These are phyloP conservation scores for Neotragus moschatus DNA, from an alignment of 2,113 vertebrate genomes.

Conservation along the genomic window DNA sequence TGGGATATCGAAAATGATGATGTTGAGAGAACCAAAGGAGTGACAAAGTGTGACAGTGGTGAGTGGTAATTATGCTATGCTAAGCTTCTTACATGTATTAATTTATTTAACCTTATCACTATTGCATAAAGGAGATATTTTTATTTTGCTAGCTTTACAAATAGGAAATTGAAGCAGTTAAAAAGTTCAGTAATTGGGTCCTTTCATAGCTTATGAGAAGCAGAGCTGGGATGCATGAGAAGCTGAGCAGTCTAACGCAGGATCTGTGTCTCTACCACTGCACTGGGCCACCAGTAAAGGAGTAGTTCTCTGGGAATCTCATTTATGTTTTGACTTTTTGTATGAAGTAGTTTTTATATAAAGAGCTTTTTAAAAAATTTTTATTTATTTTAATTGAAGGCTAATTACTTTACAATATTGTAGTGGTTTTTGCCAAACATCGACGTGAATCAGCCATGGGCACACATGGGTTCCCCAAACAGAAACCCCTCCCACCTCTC, in stretches of 20 bases:
- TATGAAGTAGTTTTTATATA: neutral
- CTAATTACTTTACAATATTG: neutral
- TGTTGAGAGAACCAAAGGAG: neutral
- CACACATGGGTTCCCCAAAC: neutral
- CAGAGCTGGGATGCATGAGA: neutral
- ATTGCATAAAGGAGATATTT: neutral
- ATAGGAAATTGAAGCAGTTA: neutral
- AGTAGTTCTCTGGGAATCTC: neutral
- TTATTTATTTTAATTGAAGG: neutral
- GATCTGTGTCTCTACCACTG: neutral
- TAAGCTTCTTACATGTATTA: neutral
- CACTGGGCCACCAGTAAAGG: neutral
- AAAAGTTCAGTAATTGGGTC: neutral
- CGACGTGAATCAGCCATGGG: neutral
- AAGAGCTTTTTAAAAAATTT: neutral
- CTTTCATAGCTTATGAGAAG: neutral
- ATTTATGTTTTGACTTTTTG: neutral
- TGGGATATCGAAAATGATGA: neutral
- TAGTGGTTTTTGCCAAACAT: neutral
- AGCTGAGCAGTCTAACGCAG: neutral
- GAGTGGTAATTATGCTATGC: neutral
- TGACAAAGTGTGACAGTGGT: neutral
- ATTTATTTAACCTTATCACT: neutral
- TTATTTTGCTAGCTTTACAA: neutral
- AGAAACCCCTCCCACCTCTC: neutral